These are phyloP conservation scores for Hemithea aestivaria DNA, from an alignment of 2,888 invertebrate genomes.

Conservation along the genomic window DNA sequence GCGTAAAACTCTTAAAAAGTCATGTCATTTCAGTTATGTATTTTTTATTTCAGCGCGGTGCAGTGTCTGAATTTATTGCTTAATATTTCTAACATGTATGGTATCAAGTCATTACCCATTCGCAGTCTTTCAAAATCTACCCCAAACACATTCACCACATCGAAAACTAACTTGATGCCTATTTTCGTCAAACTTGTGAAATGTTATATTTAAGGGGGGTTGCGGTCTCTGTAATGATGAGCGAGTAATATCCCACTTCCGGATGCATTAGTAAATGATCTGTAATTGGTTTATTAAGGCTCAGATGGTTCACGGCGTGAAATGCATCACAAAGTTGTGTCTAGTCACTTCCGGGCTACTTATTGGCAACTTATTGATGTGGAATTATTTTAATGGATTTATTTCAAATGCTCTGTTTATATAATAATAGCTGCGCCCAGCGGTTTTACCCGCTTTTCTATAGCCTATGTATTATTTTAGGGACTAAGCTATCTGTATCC, in stretches of 20 bases:
- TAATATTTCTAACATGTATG: too few species aligned
- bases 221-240: conserved; percentile 69
- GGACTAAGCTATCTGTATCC: too few species aligned
- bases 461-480: too few species aligned
- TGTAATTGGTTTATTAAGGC: conserved; percentile 72
- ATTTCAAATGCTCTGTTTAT: too few species aligned
- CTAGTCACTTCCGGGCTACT: conserved; percentile 40
- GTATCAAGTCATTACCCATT: too few species aligned
- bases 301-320: conserved; percentile 56
- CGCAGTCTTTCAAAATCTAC: conserved; percentile 5
- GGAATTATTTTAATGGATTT: conserved; percentile 17
- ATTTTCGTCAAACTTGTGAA: conserved; percentile 56
- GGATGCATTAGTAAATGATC: conserved; percentile 72
- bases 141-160: conserved; percentile 5
- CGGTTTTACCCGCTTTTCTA: too few species aligned
- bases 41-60: too few species aligned
- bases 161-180: not conserved
- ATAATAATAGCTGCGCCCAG: too few species aligned
- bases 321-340: conserved; percentile 53
- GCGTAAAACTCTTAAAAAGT: too few species aligned
- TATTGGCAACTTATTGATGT: conserved; percentile 22
- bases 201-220: conserved; percentile 60
- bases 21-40: too few species aligned
- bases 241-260: conserved; percentile 70
- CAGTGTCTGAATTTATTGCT: too few species aligned